phyloP scores from a whole-genome alignment of 1,140 invertebrate species.

The Agrilus planipennis region DNA sequence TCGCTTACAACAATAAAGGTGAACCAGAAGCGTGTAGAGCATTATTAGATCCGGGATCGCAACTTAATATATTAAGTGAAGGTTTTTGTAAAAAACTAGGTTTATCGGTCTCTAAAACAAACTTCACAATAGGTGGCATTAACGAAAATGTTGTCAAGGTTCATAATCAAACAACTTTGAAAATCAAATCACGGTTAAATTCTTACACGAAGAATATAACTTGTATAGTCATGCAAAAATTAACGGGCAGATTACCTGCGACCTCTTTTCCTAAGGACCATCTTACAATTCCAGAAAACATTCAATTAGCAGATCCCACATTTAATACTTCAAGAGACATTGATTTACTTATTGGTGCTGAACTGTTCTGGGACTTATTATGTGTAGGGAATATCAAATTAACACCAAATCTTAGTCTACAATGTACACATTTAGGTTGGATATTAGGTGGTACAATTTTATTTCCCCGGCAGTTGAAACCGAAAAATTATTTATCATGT shows the following conservation, averaged over 20 bases:
- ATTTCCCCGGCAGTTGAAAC: neutral
- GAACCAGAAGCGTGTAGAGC: neutral
- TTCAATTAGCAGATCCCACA: constrained; percentile 19
- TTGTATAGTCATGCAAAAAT: constrained; percentile 5
- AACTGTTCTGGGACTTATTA: constrained; percentile 23
- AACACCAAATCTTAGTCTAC: constrained; percentile 10
- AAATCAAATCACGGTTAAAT: constrained; percentile 1
- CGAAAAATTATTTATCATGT: neutral
- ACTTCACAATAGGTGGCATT: neutral
- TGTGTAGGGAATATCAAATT: constrained; percentile 6
- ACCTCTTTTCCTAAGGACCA: neutral
- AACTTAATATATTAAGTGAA: constrained; percentile 4
- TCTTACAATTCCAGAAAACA: constrained; percentile 7
- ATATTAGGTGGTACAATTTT: constrained; percentile 7
- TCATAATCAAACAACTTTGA: neutral
- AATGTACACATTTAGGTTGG: constrained; percentile 23
- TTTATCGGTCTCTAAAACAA: neutral
- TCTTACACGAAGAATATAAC: neutral
- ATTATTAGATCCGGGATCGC: constrained; percentile 6
- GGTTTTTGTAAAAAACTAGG: constrained; percentile 3
- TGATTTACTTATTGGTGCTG: constrained; percentile 22
- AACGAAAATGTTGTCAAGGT: constrained; percentile 3
- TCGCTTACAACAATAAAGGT: neutral
- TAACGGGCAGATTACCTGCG: constrained; percentile 6
- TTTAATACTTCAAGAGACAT: constrained; percentile 18